Base-by-base conservation (phyloP, 64 coral and sea anemone species). In the Montipora efflorescens region DNA sequence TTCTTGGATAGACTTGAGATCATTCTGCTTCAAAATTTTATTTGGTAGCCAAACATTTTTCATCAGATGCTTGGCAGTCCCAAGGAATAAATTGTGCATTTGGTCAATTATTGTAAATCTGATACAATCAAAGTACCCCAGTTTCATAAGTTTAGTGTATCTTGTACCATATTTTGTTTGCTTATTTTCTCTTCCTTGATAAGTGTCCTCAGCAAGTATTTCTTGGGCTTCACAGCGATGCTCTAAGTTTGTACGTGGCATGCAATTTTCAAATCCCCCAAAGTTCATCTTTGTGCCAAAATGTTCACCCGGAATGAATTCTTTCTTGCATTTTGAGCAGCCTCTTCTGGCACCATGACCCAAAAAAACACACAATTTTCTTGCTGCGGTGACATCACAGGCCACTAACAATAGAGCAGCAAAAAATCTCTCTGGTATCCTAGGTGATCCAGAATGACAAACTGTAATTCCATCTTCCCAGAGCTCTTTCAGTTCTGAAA, bases 41-140 rank as follows among this genome's bases (percentile, higher is more conserved):
- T 28, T 28, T 28, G 25, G 25, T 28, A 28, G 25, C 25, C 25
- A 28, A 28, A 28, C 25, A 28, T 28, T 28, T 28, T 28, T 28
- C 25, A 28, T 28, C 25, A 28, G 25, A 28, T 28, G 25, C 25
- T 28, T 28, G 25, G 25, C 25, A 28, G 25, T 28, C 23, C 23
- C 23, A 25, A 25, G 23, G 23, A 53, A 53, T 53, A 53, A 53
- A 7, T 53, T 25, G 25, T 55, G 52, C 52, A 55, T 9, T 7
- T 75, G 74, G 19, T 95, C 89, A 62, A 95, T 87, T 49, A 87
- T 67, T 50, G 85, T 90, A 36, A 80, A 95, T 51, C 94, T 64
- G n/a, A 87, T 77, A 74, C 82, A 90, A 80, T 95, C 47, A 87
- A 95, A 95, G 71, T 95, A 95, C 70, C 82, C 50, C 7, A 95